These are phyloP conservation scores for Nycticorax nycticorax DNA, from an alignment of 2,113 vertebrate species.

Conservation along the genomic window DNA sequence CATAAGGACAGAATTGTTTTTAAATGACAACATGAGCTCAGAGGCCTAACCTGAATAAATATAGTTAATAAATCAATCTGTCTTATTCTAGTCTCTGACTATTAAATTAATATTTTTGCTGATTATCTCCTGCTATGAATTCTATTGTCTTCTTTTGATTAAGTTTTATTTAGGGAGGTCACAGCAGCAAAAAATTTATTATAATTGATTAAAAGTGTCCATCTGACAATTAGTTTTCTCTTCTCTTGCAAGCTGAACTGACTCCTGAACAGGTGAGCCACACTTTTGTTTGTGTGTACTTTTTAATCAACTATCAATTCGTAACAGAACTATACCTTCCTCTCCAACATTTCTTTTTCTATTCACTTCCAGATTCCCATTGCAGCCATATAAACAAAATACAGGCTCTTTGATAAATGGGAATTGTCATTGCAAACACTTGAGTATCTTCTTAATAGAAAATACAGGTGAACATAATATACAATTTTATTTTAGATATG, in stretches of 20 bases:
- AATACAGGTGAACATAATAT: not conserved
- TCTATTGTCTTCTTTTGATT: not conserved
- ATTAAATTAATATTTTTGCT: constrained; percentile 6
- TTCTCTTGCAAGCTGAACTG: constrained; percentile 5
- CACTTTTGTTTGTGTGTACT: not conserved
- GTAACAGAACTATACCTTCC: not conserved
- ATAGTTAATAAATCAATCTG: constrained; percentile 35
- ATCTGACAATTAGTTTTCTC: constrained; percentile 10
- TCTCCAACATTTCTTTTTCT: not conserved
- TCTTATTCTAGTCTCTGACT: not conserved
- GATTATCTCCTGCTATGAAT: not conserved
- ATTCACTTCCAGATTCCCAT: not conserved
- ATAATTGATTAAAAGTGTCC: constrained; percentile 5
- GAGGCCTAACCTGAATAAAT: not conserved
- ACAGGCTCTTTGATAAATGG: constrained; percentile 16
- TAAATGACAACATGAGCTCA: not conserved
- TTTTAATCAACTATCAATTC: not conserved
- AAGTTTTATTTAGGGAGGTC: not conserved
- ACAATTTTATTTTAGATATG: not conserved
- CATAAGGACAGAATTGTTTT: not conserved
- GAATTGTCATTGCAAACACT: not conserved
- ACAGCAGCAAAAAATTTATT: not conserved
- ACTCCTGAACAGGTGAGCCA: not conserved
- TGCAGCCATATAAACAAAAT: not conserved
- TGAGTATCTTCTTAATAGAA: not conserved